These are phyloP conservation scores for Tupaia tana DNA, from an alignment of 2,113 vertebrate genomes.

Conservation along the genomic window DNA sequence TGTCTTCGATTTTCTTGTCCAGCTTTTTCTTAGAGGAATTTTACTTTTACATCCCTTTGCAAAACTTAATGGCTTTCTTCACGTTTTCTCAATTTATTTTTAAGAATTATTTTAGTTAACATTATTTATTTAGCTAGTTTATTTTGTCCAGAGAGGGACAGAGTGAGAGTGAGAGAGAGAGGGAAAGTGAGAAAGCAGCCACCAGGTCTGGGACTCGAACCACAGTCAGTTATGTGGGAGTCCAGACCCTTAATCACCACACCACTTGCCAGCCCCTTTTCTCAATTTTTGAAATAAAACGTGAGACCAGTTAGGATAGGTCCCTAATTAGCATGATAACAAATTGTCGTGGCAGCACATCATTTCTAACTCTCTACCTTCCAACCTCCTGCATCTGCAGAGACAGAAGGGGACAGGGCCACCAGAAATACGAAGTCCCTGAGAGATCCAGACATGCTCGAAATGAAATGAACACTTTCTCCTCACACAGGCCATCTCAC, in stretches of 20 bases:
- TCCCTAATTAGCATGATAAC: constrained; percentile 11
- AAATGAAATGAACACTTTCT: constrained; percentile 22
- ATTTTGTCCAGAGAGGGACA: too few species aligned
- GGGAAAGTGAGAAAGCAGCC: too few species aligned
- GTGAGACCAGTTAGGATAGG: background rate
- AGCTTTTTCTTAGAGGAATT: background rate
- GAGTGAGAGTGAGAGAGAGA: too few species aligned
- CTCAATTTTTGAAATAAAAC: constrained; percentile 23
- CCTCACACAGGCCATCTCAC: background rate
- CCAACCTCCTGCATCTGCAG: background rate
- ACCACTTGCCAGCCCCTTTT: background rate
- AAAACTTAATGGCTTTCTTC: background rate
- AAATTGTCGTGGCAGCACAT: background rate
- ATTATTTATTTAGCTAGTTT: too few species aligned
- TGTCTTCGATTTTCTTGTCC: background rate
- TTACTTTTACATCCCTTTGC: background rate
- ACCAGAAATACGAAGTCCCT: background rate
- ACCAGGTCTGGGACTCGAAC: too few species aligned
- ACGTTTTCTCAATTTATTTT: background rate
- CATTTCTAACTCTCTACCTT: background rate
- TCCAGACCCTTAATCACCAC: too few species aligned
- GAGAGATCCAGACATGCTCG: background rate
- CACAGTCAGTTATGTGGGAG: too few species aligned
- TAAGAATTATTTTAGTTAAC: too few species aligned
- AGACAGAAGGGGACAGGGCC: background rate